Percentiles rank a stretch among this genome's conserved stretches.
phyloP scores from a whole-genome alignment of 2,797 vertebrate genomes.

The Sorex maritimensis region DNA sequence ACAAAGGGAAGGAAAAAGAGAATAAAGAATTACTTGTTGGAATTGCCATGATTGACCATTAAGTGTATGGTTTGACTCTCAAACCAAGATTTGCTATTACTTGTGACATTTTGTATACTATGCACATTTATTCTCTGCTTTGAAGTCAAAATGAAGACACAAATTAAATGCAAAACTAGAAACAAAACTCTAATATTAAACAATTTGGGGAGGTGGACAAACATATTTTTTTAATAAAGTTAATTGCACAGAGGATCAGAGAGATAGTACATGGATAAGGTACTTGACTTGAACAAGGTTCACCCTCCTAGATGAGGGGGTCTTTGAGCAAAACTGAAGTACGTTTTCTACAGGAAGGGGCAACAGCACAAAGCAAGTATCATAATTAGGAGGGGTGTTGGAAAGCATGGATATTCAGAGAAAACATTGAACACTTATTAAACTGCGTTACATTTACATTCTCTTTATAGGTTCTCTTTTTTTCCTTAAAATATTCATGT shows the following conservation, averaged over 20 bases:
- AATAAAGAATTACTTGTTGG: no score
- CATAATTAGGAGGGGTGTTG: no score
- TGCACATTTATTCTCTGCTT: slow-evolving; percentile 2
- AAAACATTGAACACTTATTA: no score
- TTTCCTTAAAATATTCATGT: slow-evolving; percentile 37
- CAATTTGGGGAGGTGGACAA: background rate
- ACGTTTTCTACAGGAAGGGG: background rate
- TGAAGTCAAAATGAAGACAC: slow-evolving; percentile 60
- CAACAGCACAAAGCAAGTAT: background rate
- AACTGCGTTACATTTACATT: background rate
- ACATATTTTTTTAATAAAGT: slow-evolving; percentile 61
- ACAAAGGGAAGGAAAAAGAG: no score
- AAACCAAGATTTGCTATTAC: slow-evolving; percentile 46
- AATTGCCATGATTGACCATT: no score
- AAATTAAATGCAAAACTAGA: slow-evolving; percentile 65
- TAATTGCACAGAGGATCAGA: slow-evolving; percentile 10
- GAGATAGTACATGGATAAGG: background rate
- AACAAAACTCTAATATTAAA: slow-evolving; percentile 67
- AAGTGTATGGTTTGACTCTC: background rate
- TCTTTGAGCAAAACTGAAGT: background rate
- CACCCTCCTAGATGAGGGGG: background rate
- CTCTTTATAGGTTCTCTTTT: background rate
- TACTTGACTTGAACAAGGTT: no score
- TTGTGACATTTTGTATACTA: slow-evolving; percentile 46
- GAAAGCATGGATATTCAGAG: background rate